These are phyloP conservation scores for Mycetomoellerius zeteki DNA, from an alignment of 1,140 invertebrate genomes.

Conservation along the genomic window DNA sequence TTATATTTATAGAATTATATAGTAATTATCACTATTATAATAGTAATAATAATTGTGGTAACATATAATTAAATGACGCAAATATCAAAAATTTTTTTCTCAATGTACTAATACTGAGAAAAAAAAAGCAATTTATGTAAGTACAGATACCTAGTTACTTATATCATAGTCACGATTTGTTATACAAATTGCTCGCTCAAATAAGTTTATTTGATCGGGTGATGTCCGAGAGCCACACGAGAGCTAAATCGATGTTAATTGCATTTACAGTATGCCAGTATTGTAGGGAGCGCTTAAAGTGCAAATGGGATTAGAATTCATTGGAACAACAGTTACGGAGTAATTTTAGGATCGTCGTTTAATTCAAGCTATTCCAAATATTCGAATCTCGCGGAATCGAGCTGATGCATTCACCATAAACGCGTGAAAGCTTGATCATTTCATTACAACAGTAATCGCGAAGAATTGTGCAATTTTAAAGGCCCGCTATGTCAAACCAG, in stretches of 20 bases:
- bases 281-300: constrained; percentile 34
- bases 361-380: constrained; percentile 7
- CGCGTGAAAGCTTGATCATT: neutral
- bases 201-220: neutral
- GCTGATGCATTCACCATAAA: neutral
- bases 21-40: too few relatives aligned
- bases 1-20: too few relatives aligned
- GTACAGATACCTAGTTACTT: neutral
- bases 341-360: constrained; percentile 49
- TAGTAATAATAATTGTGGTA: too few relatives aligned
- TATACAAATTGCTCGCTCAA: constrained; percentile 1
- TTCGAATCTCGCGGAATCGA: neutral
- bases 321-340: neutral
- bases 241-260: constrained; percentile 50
- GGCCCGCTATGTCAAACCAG: neutral
- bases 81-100: too few relatives aligned
- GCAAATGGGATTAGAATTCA: constrained; percentile 42
- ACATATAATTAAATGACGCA: too few relatives aligned
- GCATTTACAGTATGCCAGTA: neutral
- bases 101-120: neutral
- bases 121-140: neutral
- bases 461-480: constrained; percentile 19
- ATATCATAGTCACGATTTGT: neutral
- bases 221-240: neutral
- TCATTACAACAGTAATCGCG: constrained; percentile 24